Evolutionary conservation across 2,113 vertebrate species (phyloP), one percentile per base, ranked within the genome.

Genomic region (Plestiodon gilberti): DNA sequence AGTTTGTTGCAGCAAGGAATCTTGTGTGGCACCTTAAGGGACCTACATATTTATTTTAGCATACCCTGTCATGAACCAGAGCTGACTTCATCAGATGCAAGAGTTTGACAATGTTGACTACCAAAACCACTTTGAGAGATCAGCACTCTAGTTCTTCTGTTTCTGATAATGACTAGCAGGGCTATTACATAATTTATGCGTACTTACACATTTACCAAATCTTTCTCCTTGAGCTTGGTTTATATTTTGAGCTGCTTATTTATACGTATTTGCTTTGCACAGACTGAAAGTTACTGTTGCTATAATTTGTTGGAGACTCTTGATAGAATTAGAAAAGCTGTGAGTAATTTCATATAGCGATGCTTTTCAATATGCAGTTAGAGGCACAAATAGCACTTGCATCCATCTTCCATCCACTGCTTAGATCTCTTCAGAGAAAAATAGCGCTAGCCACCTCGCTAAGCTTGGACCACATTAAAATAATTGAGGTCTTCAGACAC

Each of bases 311-410:
- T 94, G 92, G 88, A 93, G 85, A 17, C 90, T 95, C 91, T 90
- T 86, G 90, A 67, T 13, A 65, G 62, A 65, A 65, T 65, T 6
- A 64, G 17, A 87, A 87, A 93, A 94, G 93, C 82, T 85, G 87
- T 83, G 92, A 94, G 91, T 91, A 93, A 91, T 95, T 94, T 95
- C 83, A 90, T 93, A 93, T 92, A 94, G 91, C 94, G 93, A 94
- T 90, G 89, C 92, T 0, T 55, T 91, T 91, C 92, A 95, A 92
- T 95, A 85, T 90, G 91, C 89, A 48, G 43, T 85, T 88, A 91
- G 84, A 92, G 90, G 90, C 91, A 90, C 90, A 95, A 95, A 89
- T 74, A 91, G 91, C 90, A 87, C 89, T 93, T 94, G 93, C 93
- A 93, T 93, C 88, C 92, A 93, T 93, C 86, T 83, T 80, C 35